Base-by-base conservation (phyloP, 92 coral and sea anemone genomes). In the Paragorgia papillata region DNA sequence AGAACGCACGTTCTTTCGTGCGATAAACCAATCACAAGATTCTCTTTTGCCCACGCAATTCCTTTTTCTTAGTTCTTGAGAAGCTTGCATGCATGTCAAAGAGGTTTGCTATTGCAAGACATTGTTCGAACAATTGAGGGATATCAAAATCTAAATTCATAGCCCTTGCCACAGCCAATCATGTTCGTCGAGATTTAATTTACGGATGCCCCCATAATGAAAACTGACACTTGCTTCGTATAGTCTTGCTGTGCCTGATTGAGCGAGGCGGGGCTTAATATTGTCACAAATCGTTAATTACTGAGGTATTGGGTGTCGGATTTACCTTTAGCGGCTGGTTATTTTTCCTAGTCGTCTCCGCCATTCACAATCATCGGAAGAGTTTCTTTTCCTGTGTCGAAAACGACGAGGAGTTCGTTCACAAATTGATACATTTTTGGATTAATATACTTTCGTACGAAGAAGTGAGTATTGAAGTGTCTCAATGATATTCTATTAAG, bases 281-380 rank as follows among this genome's bases (percentile, higher is more conserved):
- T 55, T 55, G 64, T 40, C 50, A 71, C 78, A 71, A 71, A 71
- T 71, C 53, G 78, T 71, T 71, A 71, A 71, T 71, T 71, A 64
- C 78, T 41, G 58, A 33, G 53, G 40, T 32, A 71, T 71, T 30
- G 50, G 33, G 78, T 55, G 34, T 71, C 75, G 58, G 59, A 68
- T 48, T 68, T 35, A 49, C 59, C 57, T 68, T 48, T 7, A 58
- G 31, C 15, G 19, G n/a, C 24, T 27, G 9, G 64, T 32, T 8
- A 39, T 58, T 2, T 22, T 56, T 56, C 31, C 14, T 17, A 3
- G 31, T 6, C 62, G 30, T 56, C 30, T 46, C 15, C 53, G 15
- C 53, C 53, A 46, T 46, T 46, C 15, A 15, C 14, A 6, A 46
- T 7, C 53, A n/a, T 7, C 53, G 53, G 14, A 2, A 46, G n/a